A percentile compares a stretch with the other conserved stretches of the same genome.
These are phyloP conservation scores for Drosophila parthenogenetica DNA, from an alignment of 2,888 invertebrate species.

Conservation along the genomic window DNA sequence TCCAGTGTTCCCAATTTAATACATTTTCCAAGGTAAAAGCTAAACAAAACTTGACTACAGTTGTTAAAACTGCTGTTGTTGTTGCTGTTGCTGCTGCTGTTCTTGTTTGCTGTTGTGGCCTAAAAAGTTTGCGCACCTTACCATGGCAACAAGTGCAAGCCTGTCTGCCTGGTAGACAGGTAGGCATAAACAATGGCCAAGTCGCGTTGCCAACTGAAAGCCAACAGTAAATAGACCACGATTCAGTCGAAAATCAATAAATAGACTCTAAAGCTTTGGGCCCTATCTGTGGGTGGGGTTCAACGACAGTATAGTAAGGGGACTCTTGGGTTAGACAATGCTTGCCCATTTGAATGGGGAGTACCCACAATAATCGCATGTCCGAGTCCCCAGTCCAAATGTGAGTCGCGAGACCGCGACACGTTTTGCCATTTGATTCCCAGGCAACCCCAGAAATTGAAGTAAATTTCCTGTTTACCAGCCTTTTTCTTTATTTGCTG, in stretches of 20 bases:
- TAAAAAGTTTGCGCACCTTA: conserved; percentile 66
- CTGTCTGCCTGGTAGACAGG: conserved; percentile 17
- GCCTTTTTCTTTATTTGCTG: conserved; percentile 52
- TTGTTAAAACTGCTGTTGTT: conserved; percentile 17
- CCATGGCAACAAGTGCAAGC: conserved; percentile 77
- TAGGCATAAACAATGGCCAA: conserved; percentile 44
- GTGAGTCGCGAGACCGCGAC: conserved; percentile 54
- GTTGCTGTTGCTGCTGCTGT: conserved; percentile 27
- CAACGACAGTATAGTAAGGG: conserved; percentile 18
- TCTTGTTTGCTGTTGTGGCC: conserved; percentile 51
- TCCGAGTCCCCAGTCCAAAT: conserved; percentile 19
- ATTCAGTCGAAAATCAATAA: conserved; percentile 70
- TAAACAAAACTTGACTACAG: conserved; percentile 35
- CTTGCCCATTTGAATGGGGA: conserved; percentile 29
- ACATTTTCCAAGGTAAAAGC: conserved; percentile 49
- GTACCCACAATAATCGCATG: conserved; percentile 27
- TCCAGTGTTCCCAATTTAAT: conserved; percentile 49
- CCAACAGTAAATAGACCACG: conserved; percentile 58
- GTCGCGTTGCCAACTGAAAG: conserved; percentile 70
- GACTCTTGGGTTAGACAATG: conserved; percentile 29
- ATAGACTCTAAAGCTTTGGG: conserved; percentile 21
- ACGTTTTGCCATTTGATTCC: conserved; percentile 76
- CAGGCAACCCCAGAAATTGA: conserved; percentile 67
- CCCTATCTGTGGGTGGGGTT: conserved; percentile 10
- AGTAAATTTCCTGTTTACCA: conserved; percentile 70